A percentile compares a stretch with the other conserved stretches of the same genome.
Evolutionary conservation across 2,888 invertebrate species (phyloP).

Genomic region (Ceriagrion tenellum): DNA sequence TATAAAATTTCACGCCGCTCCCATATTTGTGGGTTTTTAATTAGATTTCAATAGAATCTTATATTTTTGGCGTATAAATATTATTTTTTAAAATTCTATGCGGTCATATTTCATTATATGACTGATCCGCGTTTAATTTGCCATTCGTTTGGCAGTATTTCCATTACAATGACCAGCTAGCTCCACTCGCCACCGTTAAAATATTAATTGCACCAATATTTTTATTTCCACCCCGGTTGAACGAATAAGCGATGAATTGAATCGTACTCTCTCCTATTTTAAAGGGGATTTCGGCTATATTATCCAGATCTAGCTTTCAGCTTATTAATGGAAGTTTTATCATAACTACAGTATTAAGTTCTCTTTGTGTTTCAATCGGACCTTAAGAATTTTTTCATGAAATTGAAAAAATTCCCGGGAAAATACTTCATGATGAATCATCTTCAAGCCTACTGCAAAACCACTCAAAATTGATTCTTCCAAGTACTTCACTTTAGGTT

Average conservation of each 20-base stretch:
- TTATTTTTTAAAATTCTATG: background rate
- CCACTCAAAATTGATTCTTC: no score
- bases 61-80: background rate
- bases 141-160: background rate
- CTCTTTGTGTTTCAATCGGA: no score
- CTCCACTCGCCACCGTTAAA: background rate
- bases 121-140: background rate
- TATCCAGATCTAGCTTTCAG: no score
- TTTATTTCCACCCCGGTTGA: background rate
- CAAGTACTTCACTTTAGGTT: background rate
- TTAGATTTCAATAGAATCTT: background rate
- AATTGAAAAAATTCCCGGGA: no score
- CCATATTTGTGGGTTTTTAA: background rate
- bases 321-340: no score
- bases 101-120: background rate
- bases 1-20: background rate
- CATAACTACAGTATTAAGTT: no score
- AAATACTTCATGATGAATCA: no score
- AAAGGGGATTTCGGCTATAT: background rate
- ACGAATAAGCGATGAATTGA: background rate
- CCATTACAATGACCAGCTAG: background rate
- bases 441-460: no score
- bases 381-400: background rate
- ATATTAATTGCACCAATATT: background rate
- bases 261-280: background rate